Evolutionary conservation across 2,888 invertebrate genomes (phyloP).

Genomic region (Hypsopygia costalis): DNA sequence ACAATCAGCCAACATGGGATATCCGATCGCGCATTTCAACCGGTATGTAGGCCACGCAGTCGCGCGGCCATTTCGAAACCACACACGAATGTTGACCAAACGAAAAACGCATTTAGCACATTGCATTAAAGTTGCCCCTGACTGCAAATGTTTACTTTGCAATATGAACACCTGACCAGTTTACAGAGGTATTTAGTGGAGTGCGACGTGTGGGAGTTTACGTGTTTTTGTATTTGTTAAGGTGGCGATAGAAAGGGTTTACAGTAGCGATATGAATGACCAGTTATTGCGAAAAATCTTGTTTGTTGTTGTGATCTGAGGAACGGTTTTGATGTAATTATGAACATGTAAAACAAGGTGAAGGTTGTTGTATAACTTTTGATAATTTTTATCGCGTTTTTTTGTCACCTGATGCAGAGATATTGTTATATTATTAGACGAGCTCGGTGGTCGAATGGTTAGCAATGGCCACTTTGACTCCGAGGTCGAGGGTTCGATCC

Average conservation of each 20-base stretch:
- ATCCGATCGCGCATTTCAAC: conserved; percentile 7
- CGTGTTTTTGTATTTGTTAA: not conserved
- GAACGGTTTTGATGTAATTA: too few species aligned
- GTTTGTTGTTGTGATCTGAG: not conserved
- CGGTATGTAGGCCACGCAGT: conserved; percentile 10
- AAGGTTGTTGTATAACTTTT: too few species aligned
- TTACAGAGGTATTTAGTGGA: not conserved
- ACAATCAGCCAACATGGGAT: conserved; percentile 8
- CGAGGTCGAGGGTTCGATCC: too few species aligned
- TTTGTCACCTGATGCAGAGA: too few species aligned
- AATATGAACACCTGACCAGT: not conserved
- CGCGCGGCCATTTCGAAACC: conserved; percentile 6
- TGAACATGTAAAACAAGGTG: too few species aligned
- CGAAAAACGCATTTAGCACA: not conserved
- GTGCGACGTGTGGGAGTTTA: not conserved
- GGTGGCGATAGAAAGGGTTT: not conserved
- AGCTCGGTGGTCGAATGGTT: too few species aligned
- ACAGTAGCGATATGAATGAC: not conserved
- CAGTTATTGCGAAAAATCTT: conserved; percentile 16
- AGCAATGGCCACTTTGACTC: too few species aligned
- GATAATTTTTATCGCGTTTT: too few species aligned
- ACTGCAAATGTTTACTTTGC: not conserved
- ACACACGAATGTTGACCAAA: not conserved
- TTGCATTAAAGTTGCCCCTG: not conserved
- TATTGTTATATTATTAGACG: too few species aligned